Evolutionary conservation across 2,797 vertebrate species (phyloP), one percentile per base, ranked within the genome.

Genomic region (Acropternis orthonyx): DNA sequence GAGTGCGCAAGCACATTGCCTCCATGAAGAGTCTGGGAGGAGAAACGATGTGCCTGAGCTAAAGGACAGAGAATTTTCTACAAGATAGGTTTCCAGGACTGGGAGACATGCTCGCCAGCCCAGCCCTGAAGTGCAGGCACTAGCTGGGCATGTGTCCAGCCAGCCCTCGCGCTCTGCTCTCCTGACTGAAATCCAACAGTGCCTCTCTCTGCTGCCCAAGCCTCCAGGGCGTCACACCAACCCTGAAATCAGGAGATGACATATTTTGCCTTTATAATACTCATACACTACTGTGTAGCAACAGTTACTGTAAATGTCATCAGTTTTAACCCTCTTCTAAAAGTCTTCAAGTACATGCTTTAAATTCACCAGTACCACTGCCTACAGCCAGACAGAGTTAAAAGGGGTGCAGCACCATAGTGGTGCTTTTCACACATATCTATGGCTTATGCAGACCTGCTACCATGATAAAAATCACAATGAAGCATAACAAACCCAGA

Each of bases 101-200:
- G 0, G 36, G 23, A 49, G 19, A 37, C 32, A 4, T 2, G 9
- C 54, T 67, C 0, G 0, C 19, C 34, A 73, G 46, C 48, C 48
- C 36, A 43, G 54, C 23, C 54, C 32, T 48, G 67, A 73, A 37
- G 34, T 48, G 22, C 4, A 12, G 36, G 41, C 55, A 39, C 28
- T 51, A n/a, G 19, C 43, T 51, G 43, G 22, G 36, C 19, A 20
- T 36, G 27, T 21, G 20, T 14, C 37, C 34, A 58, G 34, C 18
- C n/a, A 78, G 30, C 30, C 34, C 34, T 68, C 30, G 9, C 1
- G 7, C 0, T 5, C 23, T 3, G 4, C 19, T 80, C 12, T 39
- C 59, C 14, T 10, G 5, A 3, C 9, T n/a, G n/a, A 52, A 81
- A 68, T 11, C 21, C 0, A 0, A 22, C 0, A 0, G 62, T 55